Base-by-base conservation (phyloP, 2,888 invertebrate genomes). In the Caenorhabditis macrosperma region DNA sequence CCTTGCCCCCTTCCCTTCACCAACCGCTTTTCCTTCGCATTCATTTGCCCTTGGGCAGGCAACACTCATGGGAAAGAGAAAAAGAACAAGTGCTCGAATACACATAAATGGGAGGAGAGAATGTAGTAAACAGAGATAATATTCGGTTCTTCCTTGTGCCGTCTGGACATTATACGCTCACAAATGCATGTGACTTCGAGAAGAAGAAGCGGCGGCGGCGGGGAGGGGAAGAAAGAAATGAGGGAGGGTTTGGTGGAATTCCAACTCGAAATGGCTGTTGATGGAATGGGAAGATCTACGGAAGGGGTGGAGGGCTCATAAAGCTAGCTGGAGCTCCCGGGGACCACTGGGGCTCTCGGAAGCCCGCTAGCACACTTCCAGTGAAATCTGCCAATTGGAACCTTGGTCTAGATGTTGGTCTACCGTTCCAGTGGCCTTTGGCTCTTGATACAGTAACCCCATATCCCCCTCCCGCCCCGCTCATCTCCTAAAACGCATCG, bases 121-220 rank as follows among this genome's bases (percentile, higher is more conserved):
- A 28, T 44, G 60, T 50, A 69, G 50, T 50, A 60, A 59, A 69
- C 59, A 59, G 52, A 69, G 59, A 60, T 67, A 67, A 57, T 46
- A 67, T 55, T 55, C 26, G 55, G 66, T 52, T 38, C 12, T 28
- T 15, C 30, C 22, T 30, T 22, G 9, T 17, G 2, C 22, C 24
- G 30, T 57, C 55, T 33, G 55, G 55, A 55, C 35, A 52, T 52
- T 52, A 35, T 54, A 24, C 50, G 54, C 54, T 66, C 66, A 54
- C 48, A 66, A 66, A 66, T 66, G 66, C 66, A 66, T 66, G 64
- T 64, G 52, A 54, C 30, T 35, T 17, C n/a, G 35, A 26, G 50
- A 38, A 24, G 22, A 30, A 44, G 44, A 66, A 41, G 38, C 22
- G 17, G 6, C 9, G 26, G 10, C 52, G 22, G 17, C 15, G n/a